phyloP scores from a whole-genome alignment of 2,888 invertebrate species.

The Junonia oenone region DNA sequence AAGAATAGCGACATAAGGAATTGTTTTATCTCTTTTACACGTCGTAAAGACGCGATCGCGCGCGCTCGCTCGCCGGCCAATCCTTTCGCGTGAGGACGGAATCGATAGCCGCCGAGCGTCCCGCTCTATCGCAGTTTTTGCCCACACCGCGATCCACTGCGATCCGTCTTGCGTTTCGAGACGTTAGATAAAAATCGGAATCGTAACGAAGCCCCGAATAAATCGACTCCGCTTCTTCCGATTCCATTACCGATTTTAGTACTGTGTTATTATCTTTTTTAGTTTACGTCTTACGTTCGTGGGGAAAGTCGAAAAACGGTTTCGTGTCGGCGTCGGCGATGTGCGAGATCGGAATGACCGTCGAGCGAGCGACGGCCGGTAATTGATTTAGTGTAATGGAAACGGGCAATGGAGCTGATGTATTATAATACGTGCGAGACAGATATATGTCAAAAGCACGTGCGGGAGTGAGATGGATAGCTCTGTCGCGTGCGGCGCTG shows the following conservation, averaged over 20 bases:
- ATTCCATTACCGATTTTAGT: conserved; percentile 52
- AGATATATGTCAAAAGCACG: conserved; percentile 47
- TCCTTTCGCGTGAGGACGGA: conserved; percentile 67
- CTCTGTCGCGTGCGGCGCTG: conserved; percentile 41
- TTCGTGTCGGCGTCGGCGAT: not conserved
- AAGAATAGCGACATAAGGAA: conserved; percentile 78
- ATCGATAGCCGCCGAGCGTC: conserved; percentile 68
- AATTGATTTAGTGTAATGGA: conserved; percentile 77
- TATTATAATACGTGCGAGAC: conserved; percentile 65
- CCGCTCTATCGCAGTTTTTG: conserved; percentile 71
- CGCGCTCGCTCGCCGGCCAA: conserved; percentile 58
- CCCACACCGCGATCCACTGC: conserved; percentile 59
- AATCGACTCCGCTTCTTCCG: conserved; percentile 59
- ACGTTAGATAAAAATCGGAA: conserved; percentile 68
- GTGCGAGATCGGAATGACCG: conserved; percentile 41
- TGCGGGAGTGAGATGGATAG: conserved; percentile 60
- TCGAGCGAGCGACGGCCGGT: conserved; percentile 45
- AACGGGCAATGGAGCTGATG: conserved; percentile 71
- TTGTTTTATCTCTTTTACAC: conserved; percentile 77
- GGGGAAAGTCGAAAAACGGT: conserved; percentile 12
- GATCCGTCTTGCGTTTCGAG: conserved; percentile 71
- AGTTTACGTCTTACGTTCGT: conserved; percentile 39
- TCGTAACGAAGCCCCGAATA: conserved; percentile 63
- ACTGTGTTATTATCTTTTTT: conserved; percentile 49
- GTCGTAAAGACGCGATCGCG: conserved; percentile 66